Conservation (phyloP, 23 tunicate genomes). For the Botrylloides violaceus region DNA sequence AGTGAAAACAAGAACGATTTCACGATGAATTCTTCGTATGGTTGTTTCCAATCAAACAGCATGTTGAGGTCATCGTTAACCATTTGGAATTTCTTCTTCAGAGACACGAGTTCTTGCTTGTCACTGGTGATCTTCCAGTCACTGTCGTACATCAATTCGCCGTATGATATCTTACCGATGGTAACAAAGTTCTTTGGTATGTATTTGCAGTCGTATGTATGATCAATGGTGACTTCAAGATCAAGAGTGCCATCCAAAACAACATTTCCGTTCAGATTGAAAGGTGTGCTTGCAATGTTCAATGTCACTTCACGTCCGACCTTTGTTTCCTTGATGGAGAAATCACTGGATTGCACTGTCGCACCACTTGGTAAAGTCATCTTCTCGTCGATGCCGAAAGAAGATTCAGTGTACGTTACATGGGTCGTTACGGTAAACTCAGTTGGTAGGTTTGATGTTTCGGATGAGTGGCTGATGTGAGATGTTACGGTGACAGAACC, state of each 20-base stretch:
- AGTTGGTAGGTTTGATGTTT: neutral
- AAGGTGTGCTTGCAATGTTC: no score
- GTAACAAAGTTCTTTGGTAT: slow-evolving; percentile 46
- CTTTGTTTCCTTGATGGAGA: no score
- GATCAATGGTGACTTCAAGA: slow-evolving; percentile 31
- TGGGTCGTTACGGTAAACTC: no score
- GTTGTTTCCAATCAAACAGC: slow-evolving; percentile 52
- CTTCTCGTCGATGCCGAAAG: no score
- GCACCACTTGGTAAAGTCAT: no score
- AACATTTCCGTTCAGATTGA: no score
- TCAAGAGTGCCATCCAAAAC: slow-evolving; percentile 19
- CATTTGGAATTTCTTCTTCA: slow-evolving; percentile 26
- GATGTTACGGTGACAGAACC: neutral
- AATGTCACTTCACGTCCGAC: no score
- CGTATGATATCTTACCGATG: slow-evolving; percentile 21
- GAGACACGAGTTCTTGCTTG: slow-evolving; percentile 25
- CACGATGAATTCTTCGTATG: slow-evolving; percentile 8
- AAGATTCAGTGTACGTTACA: no score
- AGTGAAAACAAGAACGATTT: neutral
- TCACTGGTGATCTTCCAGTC: slow-evolving; percentile 44
- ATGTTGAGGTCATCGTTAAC: slow-evolving; percentile 14
- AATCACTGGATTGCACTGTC: no score
- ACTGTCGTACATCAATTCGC: slow-evolving; percentile 39
- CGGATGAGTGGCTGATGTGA: neutral
- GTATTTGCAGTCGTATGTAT: slow-evolving; percentile 18